Evolutionary conservation across 2,888 invertebrate species (phyloP).

Genomic region (Athripsodes cinereus): DNA sequence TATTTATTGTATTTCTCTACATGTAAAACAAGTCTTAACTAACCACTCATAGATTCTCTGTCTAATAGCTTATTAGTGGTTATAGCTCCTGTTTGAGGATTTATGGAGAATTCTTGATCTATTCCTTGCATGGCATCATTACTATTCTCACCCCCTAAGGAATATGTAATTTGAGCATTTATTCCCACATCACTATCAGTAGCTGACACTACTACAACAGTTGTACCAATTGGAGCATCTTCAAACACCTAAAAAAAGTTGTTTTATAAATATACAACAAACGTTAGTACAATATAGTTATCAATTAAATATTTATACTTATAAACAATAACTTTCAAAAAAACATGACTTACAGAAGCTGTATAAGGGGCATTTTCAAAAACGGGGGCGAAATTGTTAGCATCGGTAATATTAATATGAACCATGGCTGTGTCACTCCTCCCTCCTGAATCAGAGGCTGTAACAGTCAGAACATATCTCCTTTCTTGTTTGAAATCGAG

Average conservation of each 20-base stretch:
- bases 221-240: slow-evolving; percentile 86
- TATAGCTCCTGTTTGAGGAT: slow-evolving; percentile 89
- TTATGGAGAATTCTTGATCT: slow-evolving; percentile 76
- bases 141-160: slow-evolving; percentile 53
- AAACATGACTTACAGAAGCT: slow-evolving; percentile 56
- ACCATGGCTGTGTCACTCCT: slow-evolving; percentile 83
- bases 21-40: slow-evolving; percentile 24
- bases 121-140: slow-evolving; percentile 60
- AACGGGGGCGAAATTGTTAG: slow-evolving; percentile 88
- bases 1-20: too few relatives aligned
- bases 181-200: slow-evolving; percentile 92
- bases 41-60: slow-evolving; percentile 68
- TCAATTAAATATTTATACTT: too few relatives aligned
- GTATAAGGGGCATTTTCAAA: slow-evolving; percentile 92
- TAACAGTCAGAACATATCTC: slow-evolving; percentile 77
- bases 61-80: slow-evolving; percentile 80
- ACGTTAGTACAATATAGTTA: not conserved
- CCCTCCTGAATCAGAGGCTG: slow-evolving; percentile 86
- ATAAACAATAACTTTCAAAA: not conserved
- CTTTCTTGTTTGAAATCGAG: slow-evolving; percentile 90
- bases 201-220: slow-evolving; percentile 86
- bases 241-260: slow-evolving; percentile 65
- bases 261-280: not conserved
- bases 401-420: slow-evolving; percentile 89
- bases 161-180: slow-evolving; percentile 85